These are phyloP conservation scores for Troides aeacus DNA, from an alignment of 2,888 invertebrate genomes.

Conservation along the genomic window DNA sequence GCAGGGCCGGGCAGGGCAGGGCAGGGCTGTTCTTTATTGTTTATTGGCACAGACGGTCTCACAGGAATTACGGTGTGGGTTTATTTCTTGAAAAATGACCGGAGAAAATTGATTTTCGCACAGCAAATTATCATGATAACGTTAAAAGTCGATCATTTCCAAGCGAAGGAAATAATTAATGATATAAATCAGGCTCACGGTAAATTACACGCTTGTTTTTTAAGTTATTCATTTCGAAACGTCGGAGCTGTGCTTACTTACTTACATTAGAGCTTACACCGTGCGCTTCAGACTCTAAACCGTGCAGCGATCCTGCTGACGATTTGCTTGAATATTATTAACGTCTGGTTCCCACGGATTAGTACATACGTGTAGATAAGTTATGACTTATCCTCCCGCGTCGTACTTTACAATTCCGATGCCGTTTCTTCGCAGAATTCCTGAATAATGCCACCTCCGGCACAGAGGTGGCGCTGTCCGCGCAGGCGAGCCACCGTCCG, in stretches of 20 bases:
- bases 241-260: too few relatives aligned
- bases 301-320: too few relatives aligned
- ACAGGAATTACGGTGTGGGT: slow-evolving; percentile 57
- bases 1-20: slow-evolving; percentile 28
- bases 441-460: slow-evolving; percentile 17
- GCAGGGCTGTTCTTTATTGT: slow-evolving; percentile 67
- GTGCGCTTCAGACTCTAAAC: too few relatives aligned
- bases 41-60: slow-evolving; percentile 65
- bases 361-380: not conserved
- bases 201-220: not conserved
- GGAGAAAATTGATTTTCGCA: slow-evolving; percentile 62
- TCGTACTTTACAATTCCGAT: slow-evolving; percentile 12
- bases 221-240: too few relatives aligned
- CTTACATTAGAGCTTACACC: too few relatives aligned
- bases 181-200: not conserved
- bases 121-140: slow-evolving; percentile 30
- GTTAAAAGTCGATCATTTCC: slow-evolving; percentile 16
- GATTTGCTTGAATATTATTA: too few relatives aligned
- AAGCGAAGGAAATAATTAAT: slow-evolving; percentile 1
- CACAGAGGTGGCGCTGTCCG: not conserved
- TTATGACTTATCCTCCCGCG: slow-evolving; percentile 3
- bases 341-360: too few relatives aligned
- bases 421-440: slow-evolving; percentile 17
- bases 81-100: slow-evolving; percentile 55
- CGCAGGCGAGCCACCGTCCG: slow-evolving; percentile 1